A percentile compares a stretch with the other conserved stretches of the same genome.
Conservation (phyloP, 2,888 invertebrate genomes). For the Zaprionus lineosus region DNA sequence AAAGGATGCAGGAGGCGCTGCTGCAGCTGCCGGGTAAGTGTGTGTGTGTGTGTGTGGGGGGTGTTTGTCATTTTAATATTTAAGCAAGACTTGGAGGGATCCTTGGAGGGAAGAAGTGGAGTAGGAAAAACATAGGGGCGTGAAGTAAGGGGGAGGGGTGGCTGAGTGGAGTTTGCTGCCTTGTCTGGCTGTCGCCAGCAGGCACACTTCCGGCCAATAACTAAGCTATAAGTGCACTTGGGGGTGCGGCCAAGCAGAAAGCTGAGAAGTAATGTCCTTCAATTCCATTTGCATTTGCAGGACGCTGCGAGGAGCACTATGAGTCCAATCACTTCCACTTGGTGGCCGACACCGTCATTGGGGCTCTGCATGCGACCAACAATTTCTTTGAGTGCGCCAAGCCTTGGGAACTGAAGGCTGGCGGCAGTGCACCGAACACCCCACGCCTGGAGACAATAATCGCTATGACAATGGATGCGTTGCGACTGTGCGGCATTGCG, state of each 20-base stretch:
- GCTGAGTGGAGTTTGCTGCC: conserved; percentile 29
- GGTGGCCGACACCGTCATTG: conserved; percentile 90
- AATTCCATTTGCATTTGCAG: conserved; percentile 81
- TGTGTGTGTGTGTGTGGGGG: no score
- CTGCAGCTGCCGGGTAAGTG: conserved; percentile 85
- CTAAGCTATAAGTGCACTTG: conserved; percentile 61
- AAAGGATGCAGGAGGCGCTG: conserved; percentile 85
- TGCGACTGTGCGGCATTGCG: conserved; percentile 90
- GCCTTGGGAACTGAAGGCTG: conserved; percentile 92
- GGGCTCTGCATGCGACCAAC: conserved; percentile 90
- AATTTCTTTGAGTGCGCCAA: conserved; percentile 92
- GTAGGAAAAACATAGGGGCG: no score
- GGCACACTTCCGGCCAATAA: conserved; percentile 60
- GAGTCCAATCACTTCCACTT: conserved; percentile 91
- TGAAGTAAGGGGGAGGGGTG: conserved; percentile 42
- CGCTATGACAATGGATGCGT: conserved; percentile 92
- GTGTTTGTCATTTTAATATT: conserved; percentile 62
- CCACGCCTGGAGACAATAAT: conserved; percentile 88
- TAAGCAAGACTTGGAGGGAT: no score
- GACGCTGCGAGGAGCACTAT: conserved; percentile 87
- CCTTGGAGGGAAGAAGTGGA: no score
- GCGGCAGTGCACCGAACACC: conserved; percentile 72
- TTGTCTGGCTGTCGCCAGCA: conserved; percentile 16
- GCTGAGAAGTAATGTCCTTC: conserved; percentile 46
- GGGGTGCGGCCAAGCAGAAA: conserved; percentile 47